Base-by-base conservation (phyloP, 2,888 invertebrate species). In the Gymnoscelis rufifasciata region DNA sequence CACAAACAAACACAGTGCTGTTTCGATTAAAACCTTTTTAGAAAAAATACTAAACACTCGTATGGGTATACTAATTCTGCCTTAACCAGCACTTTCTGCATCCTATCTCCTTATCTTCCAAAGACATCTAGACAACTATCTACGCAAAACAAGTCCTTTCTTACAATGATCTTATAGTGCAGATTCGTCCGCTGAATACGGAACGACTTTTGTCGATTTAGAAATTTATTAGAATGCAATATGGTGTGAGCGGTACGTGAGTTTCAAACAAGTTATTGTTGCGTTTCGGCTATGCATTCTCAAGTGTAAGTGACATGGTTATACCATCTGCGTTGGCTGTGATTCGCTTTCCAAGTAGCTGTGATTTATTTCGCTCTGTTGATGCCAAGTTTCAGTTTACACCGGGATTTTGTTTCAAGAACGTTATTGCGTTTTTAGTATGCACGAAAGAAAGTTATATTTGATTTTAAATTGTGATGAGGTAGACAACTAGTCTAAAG, bases 171-270 rank as follows among this genome's bases (percentile, higher is more conserved):
- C 83, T 80, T 80, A 87, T 88, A 87, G 87, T 84, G 80, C 74
- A 24, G 47, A 51, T 45, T 51, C 31, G 42, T 40, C 51, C 56
- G 62, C 70, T 74, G 84, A 80, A 84, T 84, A 79, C 80, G 69
- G 76, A 83, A 83, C 83, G 71, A 74, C 71, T 77, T 74, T 78
- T 71, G 81, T 82, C 86, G 84, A 84, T 83, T 83, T 80, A 78
- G 78, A 79, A 83, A 82, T 84, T 86, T 86, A 86, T 87, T 83
- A 84, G 80, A 74, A 80, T 86, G 81, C 83, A 76, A 83, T 82
- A 78, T 81, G 67, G 57, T 63, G 60, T 74, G 68, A 71, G 76
- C 67, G 59, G 67, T 64, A 43, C 52, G 38, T 44, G 51, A 47
- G 51, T 45, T 43, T 45, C 44, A 33, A 44, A 37, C 40, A 43